Evolutionary conservation across 1,140 invertebrate species (phyloP).

Genomic region (Stegodyphus mimosarum): DNA sequence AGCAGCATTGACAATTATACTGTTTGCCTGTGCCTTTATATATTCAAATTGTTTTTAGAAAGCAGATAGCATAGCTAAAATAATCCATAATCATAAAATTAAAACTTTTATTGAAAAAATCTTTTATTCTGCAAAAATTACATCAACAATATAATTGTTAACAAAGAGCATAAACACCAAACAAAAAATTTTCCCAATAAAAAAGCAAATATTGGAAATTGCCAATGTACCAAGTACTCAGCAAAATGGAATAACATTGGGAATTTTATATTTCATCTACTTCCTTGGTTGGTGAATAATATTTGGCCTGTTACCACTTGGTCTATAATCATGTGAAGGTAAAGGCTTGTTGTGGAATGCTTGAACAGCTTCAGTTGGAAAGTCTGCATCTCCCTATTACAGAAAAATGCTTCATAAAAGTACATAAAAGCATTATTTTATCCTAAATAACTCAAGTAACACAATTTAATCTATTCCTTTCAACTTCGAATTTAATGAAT

Average conservation of each 20-base stretch:
- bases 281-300: constrained; percentile 82
- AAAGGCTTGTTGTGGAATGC: constrained; percentile 78
- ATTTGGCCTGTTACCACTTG: constrained; percentile 74
- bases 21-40: too few relatives aligned
- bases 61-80: too few relatives aligned
- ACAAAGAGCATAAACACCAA: constrained; percentile 36
- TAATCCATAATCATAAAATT: not conserved
- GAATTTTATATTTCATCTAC: constrained; percentile 67
- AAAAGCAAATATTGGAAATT: constrained; percentile 21
- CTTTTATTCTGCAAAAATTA: constrained; percentile 17
- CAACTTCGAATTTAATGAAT: too few relatives aligned
- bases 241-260: constrained; percentile 18
- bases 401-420: too few relatives aligned
- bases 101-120: constrained; percentile 37
- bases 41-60: too few relatives aligned
- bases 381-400: constrained; percentile 82
- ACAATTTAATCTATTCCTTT: too few relatives aligned
- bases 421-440: too few relatives aligned
- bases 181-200: constrained; percentile 48
- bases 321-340: constrained; percentile 72
- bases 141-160: constrained; percentile 16
- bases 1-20: too few relatives aligned
- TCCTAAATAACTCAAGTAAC: too few relatives aligned
- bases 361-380: constrained; percentile 87
- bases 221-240: not conserved